Base-by-base conservation (phyloP, 2,113 vertebrate genomes). In the Anser cygnoides region DNA sequence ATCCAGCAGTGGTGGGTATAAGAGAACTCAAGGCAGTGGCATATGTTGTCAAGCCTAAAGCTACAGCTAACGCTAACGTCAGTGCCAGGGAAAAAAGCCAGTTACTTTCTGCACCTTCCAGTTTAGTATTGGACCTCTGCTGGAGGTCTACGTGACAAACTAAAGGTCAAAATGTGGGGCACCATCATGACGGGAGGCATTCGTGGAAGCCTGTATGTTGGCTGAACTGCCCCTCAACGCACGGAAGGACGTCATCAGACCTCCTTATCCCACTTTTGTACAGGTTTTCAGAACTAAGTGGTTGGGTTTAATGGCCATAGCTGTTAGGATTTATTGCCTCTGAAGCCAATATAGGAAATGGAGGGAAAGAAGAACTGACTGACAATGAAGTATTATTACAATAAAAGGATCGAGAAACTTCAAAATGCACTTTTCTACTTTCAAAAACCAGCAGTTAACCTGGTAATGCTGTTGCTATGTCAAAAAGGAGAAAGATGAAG, bases 111-210 rank as follows among this genome's bases (percentile, higher is more conserved):
- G 66, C 55, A 83, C 54, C 44, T 91, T 93, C 55, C 71, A 82
- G 66, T 92, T 73, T 52, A 59, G 44, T 62, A 76, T 3, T 62
- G 92, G 74, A 91, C 55, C 29, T 92, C 65, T 79, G 54, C 54
- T 93, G 41, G 44, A 93, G 62, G 16, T 58, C 77, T 92, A 2
- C 4, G 6, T 65, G 81, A 70, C 77, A 92, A 92, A 95, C 35
- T 89, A 75, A 93, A 93, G 89, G 89, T 89, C 94, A 95, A 91
- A 89, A 82, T 65, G 26, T 54, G 54, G 26, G 84, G 39, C 49
- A 78, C 8, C 16, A 72, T 65, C 49, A 76, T 76, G 70, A 87
- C 17, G n/a, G 71, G 26, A 84, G 28, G 55, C 22, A 67, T 86
- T 89, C 25, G 37, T 2, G 8, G 65, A 87, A 20, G 46, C 74